phyloP scores from a whole-genome alignment of 2,888 invertebrate genomes.

The Trichacis sp. region DNA sequence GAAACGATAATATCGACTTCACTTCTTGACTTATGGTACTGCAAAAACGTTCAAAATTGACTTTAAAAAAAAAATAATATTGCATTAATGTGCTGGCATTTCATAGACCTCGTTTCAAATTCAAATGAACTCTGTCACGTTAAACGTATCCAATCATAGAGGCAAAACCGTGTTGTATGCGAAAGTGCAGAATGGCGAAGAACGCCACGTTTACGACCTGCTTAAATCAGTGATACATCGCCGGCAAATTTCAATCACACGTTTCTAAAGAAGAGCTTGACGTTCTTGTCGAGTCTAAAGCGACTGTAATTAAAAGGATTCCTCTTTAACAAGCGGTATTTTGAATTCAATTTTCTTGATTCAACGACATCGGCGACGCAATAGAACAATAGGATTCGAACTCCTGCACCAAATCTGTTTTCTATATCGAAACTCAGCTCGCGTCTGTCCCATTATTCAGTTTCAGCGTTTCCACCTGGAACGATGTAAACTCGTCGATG shows the following conservation, averaged over 20 bases:
- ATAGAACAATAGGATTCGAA: background rate
- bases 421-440: background rate
- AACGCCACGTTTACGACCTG: background rate
- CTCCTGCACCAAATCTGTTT: background rate
- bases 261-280: background rate
- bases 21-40: background rate
- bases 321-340: background rate
- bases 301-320: background rate
- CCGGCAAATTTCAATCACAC: background rate
- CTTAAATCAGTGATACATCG: background rate
- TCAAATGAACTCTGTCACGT: background rate
- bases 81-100: too few species aligned
- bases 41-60: background rate
- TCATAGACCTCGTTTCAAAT: background rate
- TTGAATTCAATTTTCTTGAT: background rate
- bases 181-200: background rate
- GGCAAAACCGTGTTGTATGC: background rate
- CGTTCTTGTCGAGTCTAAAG: background rate
- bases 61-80: too few species aligned
- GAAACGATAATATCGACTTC: background rate
- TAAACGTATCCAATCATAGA: background rate
- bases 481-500: constrained; percentile 13
- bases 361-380: background rate
- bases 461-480: constrained; percentile 9
- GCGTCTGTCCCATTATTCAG: constrained; percentile 13